Base-by-base conservation (phyloP, 1,140 invertebrate species). In the Habropoda laboriosa region DNA sequence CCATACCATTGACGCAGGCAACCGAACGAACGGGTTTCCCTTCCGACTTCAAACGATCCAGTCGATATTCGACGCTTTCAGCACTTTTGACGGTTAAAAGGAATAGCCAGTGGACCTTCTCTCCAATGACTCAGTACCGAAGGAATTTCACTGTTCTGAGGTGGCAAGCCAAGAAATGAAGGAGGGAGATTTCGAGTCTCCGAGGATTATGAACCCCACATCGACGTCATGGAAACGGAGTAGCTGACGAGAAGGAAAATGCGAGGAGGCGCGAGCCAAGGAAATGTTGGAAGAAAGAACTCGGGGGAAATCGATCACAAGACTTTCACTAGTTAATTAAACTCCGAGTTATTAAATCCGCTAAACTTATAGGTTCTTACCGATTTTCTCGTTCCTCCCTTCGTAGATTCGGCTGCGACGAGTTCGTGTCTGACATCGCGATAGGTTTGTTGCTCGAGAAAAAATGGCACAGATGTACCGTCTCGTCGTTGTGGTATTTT, bases 311-410 rank as follows among this genome's bases (percentile, higher is more conserved):
- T 91, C 89, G 90, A 92, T 92, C 90, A 88, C 38, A 77, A 80
- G 85, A 90, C 89, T 90, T 89, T 87, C 86, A 87, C 86, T 83
- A 91, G 91, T 91, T 92, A 92, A 92, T 91, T 92, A 91, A 90
- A 91, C 90, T 91, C 87, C 66, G 86, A 91, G 89, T 92, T 92
- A 91, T 92, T 91, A 92, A 91, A 91, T 92, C 86, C 87, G 86
- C 86, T 89, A 91, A 89, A 90, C 90, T 82, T 88, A 70, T 85
- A 88, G 64, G 85, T 88, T 88, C 83, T 55, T 58, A 67, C 42
- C 12, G 30, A 16, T 61, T 51, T 55, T n/a, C 49, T 49, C 47
- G 42, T 32, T 13, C 55, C 35, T 42, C 47, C 57, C 49, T 42
- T 24, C 42, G 24, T 67, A 47, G 38, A n/a, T 42, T 2, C 47